phyloP scores from a whole-genome alignment of 2,888 invertebrate species.

The Lysandra coridon region DNA sequence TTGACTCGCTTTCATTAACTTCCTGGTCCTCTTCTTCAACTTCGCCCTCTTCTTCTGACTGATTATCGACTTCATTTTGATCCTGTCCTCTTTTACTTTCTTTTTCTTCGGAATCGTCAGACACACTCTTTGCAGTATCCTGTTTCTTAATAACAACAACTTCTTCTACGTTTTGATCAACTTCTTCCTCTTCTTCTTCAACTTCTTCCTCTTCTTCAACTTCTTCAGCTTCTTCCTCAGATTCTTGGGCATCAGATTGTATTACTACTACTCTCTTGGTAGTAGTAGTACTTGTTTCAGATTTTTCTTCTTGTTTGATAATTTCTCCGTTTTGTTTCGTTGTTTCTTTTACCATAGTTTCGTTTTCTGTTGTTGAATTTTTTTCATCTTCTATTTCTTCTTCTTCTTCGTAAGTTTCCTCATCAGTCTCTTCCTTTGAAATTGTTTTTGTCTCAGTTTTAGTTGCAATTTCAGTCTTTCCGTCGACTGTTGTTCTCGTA shows the following conservation, averaged over 20 bases:
- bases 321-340: constrained; percentile 51
- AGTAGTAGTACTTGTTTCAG: constrained; percentile 58
- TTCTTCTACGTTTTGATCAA: constrained; percentile 40
- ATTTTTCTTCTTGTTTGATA: constrained; percentile 60
- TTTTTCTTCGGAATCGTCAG: constrained; percentile 37
- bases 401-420: constrained; percentile 56
- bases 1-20: constrained; percentile 39
- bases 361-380: constrained; percentile 17
- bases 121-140: constrained; percentile 35
- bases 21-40: constrained; percentile 40
- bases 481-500: constrained; percentile 70
- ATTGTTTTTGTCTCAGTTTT: constrained; percentile 68
- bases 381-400: constrained; percentile 53
- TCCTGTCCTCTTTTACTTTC: constrained; percentile 44
- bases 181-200: constrained; percentile 49
- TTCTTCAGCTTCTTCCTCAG: constrained; percentile 47
- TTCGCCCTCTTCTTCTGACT: constrained; percentile 38
- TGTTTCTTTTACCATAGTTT: constrained; percentile 46
- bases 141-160: constrained; percentile 39
- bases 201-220: constrained; percentile 52
- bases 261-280: constrained; percentile 63
- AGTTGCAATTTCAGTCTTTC: constrained; percentile 68
- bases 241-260: constrained; percentile 48
- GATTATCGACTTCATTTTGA: constrained; percentile 40
- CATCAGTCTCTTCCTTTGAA: constrained; percentile 60